Evolutionary conservation across 2,113 vertebrate species (phyloP).

Genomic region (Myrmophylax atrothorax): DNA sequence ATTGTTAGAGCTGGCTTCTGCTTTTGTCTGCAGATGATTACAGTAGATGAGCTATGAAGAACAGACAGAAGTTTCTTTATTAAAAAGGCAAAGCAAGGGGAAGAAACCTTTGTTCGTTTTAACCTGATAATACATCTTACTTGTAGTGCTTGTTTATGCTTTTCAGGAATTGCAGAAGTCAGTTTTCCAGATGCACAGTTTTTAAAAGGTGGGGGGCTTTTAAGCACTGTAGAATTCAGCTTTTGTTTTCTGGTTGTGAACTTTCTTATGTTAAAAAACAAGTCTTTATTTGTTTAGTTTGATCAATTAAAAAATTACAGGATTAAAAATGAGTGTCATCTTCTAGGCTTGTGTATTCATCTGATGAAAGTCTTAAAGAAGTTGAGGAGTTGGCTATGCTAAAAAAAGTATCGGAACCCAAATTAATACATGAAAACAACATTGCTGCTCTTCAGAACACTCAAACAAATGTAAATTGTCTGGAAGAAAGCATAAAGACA

Average conservation of each 20-base stretch:
- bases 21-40: not conserved
- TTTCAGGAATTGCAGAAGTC: not conserved
- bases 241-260: not conserved
- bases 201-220: accelerated
- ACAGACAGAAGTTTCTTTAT: not conserved
- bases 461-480: not conserved
- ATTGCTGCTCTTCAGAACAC: not conserved
- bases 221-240: not conserved
- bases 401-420: slow-evolving; percentile 31
- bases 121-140: not conserved
- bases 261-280: not conserved
- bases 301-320: not conserved
- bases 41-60: not conserved
- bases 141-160: not conserved
- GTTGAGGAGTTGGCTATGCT: slow-evolving; percentile 69
- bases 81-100: not conserved
- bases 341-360: slow-evolving; percentile 78
- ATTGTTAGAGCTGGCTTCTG: not conserved
- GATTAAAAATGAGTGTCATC: slow-evolving; percentile 45
- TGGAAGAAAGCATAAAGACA: not conserved
- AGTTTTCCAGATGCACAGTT: not conserved
- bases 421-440: slow-evolving; percentile 5
- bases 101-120: not conserved
- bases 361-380: slow-evolving; percentile 71
- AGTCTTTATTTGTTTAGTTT: not conserved